phyloP scores from a whole-genome alignment of 2,888 invertebrate genomes.

The Pristionchus mayeri region DNA sequence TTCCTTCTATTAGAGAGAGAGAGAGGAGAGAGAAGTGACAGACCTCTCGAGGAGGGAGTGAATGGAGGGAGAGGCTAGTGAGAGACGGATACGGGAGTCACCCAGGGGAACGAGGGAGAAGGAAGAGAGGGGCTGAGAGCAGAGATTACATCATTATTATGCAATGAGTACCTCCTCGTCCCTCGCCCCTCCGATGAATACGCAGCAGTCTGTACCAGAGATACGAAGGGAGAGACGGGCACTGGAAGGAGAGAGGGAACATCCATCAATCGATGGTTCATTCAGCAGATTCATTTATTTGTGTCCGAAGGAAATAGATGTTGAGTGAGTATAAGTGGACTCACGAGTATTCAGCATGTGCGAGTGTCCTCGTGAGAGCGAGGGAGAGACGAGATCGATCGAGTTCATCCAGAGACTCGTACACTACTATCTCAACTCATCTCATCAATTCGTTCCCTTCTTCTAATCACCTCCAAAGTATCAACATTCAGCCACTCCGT shows the following conservation, averaged over 20 bases:
- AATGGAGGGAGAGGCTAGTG: neutral
- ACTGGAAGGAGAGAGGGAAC: neutral
- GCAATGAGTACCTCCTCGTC: neutral
- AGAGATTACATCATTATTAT: neutral
- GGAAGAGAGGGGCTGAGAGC: conserved; percentile 31
- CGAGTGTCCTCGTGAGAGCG: neutral
- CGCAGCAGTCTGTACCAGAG: conserved; percentile 33
- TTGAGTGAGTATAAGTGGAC: neutral
- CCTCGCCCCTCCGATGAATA: conserved; percentile 29
- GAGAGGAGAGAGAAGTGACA: neutral
- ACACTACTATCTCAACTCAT: conserved; percentile 1
- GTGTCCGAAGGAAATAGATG: neutral
- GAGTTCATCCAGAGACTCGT: conserved; percentile 13
- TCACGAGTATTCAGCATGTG: conserved; percentile 9
- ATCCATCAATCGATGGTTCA: neutral
- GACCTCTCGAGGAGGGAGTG: conserved; percentile 16
- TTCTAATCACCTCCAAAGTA: neutral
- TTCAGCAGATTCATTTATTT: too few species aligned
- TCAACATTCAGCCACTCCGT: conserved; percentile 19
- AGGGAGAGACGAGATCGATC: neutral
- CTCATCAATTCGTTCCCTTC: neutral
- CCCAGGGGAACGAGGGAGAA: conserved; percentile 21
- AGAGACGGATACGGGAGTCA: conserved; percentile 5
- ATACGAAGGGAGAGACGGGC: conserved; percentile 33
- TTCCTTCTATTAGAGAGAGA: neutral